These are phyloP conservation scores for Morpho deidamia DNA, from an alignment of 2,888 invertebrate species.

Conservation along the genomic window DNA sequence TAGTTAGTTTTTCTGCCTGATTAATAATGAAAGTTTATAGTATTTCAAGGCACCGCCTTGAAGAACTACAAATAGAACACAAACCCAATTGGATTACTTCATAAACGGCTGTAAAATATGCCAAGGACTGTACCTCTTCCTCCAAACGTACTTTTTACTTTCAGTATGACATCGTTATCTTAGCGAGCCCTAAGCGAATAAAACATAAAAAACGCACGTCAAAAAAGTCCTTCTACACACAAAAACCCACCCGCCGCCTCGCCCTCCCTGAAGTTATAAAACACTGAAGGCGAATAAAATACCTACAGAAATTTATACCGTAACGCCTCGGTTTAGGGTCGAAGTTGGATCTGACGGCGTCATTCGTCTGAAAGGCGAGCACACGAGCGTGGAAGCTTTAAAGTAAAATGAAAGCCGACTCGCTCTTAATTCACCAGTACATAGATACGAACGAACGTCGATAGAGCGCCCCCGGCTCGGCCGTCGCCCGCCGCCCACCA, in stretches of 20 bases:
- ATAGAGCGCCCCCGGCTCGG: constrained; percentile 45
- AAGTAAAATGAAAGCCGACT: constrained; percentile 77
- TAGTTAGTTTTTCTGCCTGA: constrained; percentile 6
- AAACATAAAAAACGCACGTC: constrained; percentile 77
- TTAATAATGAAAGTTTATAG: too few species aligned
- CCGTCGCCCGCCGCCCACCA: constrained; percentile 40
- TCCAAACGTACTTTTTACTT: constrained; percentile 55
- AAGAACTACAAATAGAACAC: too few species aligned
- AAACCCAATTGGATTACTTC: too few species aligned
- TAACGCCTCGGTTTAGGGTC: constrained; percentile 55
- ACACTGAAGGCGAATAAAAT: constrained; percentile 53
- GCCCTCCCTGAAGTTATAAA: constrained; percentile 70
- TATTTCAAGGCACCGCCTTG: not conserved
- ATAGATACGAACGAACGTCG: constrained; percentile 60
- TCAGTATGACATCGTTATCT: constrained; percentile 73
- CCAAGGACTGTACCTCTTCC: constrained; percentile 38
- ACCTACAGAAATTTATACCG: constrained; percentile 46
- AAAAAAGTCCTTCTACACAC: constrained; percentile 76
- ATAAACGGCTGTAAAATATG: not conserved
- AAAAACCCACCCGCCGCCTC: constrained; percentile 71
- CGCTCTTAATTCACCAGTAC: constrained; percentile 77
- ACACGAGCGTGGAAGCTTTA: constrained; percentile 75
- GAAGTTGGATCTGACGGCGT: constrained; percentile 41
- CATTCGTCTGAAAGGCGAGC: constrained; percentile 67
- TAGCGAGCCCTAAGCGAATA: constrained; percentile 73